A percentile compares a stretch with the other conserved stretches of the same genome.
These are phyloP conservation scores for Vanacampus margaritifer DNA, from an alignment of 2,113 vertebrate species.

Conservation along the genomic window DNA sequence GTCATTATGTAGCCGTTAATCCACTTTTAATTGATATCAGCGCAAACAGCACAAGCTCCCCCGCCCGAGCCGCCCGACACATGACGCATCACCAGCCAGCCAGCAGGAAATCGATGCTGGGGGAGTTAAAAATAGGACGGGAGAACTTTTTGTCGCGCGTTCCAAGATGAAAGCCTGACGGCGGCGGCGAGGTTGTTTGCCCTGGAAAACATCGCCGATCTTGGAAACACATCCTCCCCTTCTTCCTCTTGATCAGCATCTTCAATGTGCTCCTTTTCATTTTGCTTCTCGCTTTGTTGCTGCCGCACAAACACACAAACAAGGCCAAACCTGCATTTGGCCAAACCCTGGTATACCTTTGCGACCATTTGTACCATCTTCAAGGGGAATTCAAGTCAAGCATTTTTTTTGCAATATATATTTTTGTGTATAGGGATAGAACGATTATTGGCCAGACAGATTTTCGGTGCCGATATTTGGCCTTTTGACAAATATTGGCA, in stretches of 20 bases:
- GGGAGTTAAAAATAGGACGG: slow-evolving; percentile 59
- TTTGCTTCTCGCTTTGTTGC: not conserved
- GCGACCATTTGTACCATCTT: too few relatives aligned
- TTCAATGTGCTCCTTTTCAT: not conserved
- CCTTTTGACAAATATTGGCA: too few relatives aligned
- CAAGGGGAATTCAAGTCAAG: too few relatives aligned
- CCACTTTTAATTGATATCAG: slow-evolving; percentile 85
- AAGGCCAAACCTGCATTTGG: not conserved
- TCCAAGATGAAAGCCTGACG: not conserved
- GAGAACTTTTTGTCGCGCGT: slow-evolving; percentile 46
- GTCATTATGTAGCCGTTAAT: slow-evolving; percentile 84
- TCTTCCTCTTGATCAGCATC: not conserved
- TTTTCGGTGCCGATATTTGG: too few relatives aligned
- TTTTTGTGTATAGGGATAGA: too few relatives aligned
- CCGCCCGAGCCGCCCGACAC: slow-evolving; percentile 44
- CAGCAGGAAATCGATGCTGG: slow-evolving; percentile 64
- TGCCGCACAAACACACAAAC: not conserved
- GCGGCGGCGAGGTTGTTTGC: not conserved
- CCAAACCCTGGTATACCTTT: not conserved
- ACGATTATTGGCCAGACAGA: too few relatives aligned
- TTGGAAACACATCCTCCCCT: not conserved
- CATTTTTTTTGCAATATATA: too few relatives aligned
- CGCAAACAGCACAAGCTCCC: slow-evolving; percentile 80
- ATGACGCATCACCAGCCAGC: slow-evolving; percentile 70
- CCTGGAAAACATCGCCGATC: slow-evolving; percentile 1